A percentile compares a stretch with the other conserved stretches of the same genome.
Conservation (phyloP, 2,797 vertebrate genomes). For the Carapus acus region DNA sequence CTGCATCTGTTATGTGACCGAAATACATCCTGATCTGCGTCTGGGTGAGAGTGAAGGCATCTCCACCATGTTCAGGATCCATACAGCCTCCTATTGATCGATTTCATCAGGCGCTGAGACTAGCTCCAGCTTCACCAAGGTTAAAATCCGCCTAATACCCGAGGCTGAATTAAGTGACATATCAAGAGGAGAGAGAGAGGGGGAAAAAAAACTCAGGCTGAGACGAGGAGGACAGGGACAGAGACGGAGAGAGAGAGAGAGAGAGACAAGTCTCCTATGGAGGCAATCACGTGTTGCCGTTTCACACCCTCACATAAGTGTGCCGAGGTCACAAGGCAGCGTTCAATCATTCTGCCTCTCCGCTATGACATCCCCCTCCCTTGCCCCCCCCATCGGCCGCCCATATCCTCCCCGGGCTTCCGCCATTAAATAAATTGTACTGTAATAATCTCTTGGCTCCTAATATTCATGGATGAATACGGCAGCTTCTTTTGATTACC, state of each 20-base stretch:
- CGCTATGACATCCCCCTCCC: conserved; percentile 55
- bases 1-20: conserved; percentile 50
- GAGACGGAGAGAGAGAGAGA: background rate
- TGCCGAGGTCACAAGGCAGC: conserved; percentile 55
- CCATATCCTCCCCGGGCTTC: conserved; percentile 59
- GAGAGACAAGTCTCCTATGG: conserved; percentile 25
- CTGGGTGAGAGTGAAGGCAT: conserved; percentile 38
- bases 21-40: conserved; percentile 48
- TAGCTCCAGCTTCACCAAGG: conserved; percentile 54
- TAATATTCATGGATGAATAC: conserved; percentile 71
- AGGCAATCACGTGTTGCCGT: conserved; percentile 39
- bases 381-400: conserved; percentile 52
- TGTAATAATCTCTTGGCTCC: conserved; percentile 76
- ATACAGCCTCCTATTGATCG: conserved; percentile 59
- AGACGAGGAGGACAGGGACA: too few relatives aligned
- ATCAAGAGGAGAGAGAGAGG: conserved; percentile 9
- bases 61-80: conserved; percentile 64
- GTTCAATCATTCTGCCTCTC: conserved; percentile 62
- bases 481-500: conserved; percentile 74
- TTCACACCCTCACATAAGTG: conserved; percentile 53
- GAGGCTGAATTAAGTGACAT: conserved; percentile 44
- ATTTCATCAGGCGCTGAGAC: conserved; percentile 59
- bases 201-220: too few relatives aligned
- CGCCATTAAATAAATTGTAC: conserved; percentile 82
- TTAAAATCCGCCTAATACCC: conserved; percentile 48